A percentile compares a stretch with the other conserved stretches of the same genome.
phyloP scores from a whole-genome alignment of 2,888 invertebrate species.

The Parnassius orleans region DNA sequence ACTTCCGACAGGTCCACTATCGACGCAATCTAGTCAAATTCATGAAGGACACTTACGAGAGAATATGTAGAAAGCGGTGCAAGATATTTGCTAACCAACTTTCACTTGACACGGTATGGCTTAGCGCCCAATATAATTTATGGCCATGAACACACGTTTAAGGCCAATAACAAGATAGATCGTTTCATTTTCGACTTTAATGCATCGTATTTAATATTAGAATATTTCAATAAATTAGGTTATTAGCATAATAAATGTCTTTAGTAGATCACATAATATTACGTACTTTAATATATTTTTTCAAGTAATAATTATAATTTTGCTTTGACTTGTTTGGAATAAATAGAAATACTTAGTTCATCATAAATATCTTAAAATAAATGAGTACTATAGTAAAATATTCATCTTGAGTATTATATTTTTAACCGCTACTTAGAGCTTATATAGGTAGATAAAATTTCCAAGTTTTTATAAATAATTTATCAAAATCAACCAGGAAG shows the following conservation, averaged over 20 bases:
- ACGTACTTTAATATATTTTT: too few species aligned
- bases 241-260: background rate
- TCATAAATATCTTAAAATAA: too few species aligned
- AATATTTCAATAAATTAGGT: background rate
- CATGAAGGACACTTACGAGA: conserved; percentile 57
- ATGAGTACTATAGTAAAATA: too few species aligned
- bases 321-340: too few species aligned
- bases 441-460: too few species aligned
- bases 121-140: conserved; percentile 22
- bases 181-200: conserved; percentile 4
- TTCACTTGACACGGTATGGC: conserved; percentile 67
- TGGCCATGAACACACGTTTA: background rate
- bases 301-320: too few species aligned
- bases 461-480: too few species aligned
- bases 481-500: too few species aligned
- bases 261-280: background rate
- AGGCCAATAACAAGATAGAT: background rate
- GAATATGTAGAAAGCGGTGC: conserved; percentile 61
- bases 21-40: conserved; percentile 53
- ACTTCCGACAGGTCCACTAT: conserved; percentile 57
- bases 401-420: too few species aligned
- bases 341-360: too few species aligned
- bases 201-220: background rate
- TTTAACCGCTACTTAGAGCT: too few species aligned
- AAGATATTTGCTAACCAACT: conserved; percentile 53